Conservation (phyloP, 2,797 vertebrate genomes). For the Bryconaethiops microstoma region DNA sequence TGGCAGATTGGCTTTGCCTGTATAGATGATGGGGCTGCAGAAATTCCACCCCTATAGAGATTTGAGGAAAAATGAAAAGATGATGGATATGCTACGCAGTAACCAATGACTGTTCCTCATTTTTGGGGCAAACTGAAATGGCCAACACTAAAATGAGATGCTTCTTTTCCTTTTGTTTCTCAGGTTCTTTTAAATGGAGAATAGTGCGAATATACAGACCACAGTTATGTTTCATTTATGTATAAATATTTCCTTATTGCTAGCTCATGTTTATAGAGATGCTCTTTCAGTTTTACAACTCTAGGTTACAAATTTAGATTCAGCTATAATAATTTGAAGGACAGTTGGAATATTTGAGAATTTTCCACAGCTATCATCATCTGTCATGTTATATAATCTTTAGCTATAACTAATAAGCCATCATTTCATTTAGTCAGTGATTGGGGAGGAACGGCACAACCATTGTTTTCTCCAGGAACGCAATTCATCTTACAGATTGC, state of each 20-base stretch:
- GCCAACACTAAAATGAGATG: not conserved
- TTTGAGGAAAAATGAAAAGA: constrained; percentile 50
- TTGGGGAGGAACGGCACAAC: not conserved
- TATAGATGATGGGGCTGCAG: constrained; percentile 51
- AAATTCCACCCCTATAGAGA: constrained; percentile 53
- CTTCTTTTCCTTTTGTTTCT: not conserved
- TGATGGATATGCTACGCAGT: constrained; percentile 46
- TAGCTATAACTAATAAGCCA: not conserved
- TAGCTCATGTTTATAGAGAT: not conserved
- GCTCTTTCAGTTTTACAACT: not conserved
- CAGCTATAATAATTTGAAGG: not conserved
- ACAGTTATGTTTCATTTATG: not conserved
- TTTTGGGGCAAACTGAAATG: constrained; percentile 22
- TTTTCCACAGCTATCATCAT: too few relatives aligned
- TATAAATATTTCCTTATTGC: not conserved
- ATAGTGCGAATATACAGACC: not conserved
- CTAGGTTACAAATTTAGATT: not conserved
- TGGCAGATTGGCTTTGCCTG: constrained; percentile 53
- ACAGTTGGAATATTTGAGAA: not conserved
- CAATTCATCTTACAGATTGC: not conserved
- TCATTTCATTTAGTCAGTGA: not conserved
- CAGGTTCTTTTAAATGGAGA: constrained; percentile 12
- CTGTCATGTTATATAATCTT: not conserved
- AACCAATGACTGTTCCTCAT: constrained; percentile 30
- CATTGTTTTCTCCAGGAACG: not conserved